Percentiles rank a stretch among this genome's conserved stretches.
Conservation (phyloP, 2,888 invertebrate species). For the Scaptomyza tumidula region DNA sequence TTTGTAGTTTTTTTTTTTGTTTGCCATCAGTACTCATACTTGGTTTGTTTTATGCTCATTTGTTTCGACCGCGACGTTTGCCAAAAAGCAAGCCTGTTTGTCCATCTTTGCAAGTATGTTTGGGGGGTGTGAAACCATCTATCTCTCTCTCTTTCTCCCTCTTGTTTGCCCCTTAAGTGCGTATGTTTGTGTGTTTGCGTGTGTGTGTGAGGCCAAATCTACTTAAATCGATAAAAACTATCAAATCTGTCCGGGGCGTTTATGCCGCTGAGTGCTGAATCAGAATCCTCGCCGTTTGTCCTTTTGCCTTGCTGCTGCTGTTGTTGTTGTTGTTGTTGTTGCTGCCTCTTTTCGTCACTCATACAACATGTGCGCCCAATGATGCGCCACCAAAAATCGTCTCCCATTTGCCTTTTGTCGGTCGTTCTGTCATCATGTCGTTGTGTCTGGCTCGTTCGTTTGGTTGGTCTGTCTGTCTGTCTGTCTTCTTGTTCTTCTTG, state of each 20-base stretch:
- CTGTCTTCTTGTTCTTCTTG: slow-evolving; percentile 18
- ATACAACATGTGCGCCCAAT: slow-evolving; percentile 71
- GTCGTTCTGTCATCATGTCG: not conserved
- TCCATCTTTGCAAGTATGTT: slow-evolving; percentile 20
- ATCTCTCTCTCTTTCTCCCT: not conserved
- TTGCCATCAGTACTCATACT: slow-evolving; percentile 9
- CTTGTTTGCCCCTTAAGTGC: not conserved
- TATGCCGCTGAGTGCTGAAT: slow-evolving; percentile 47
- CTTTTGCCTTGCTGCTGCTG: slow-evolving; percentile 24
- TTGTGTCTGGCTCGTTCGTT: not conserved
- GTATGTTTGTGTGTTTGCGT: no score
- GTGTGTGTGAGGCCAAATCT: slow-evolving; percentile 68
- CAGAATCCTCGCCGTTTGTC: slow-evolving; percentile 19
- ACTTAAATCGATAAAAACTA: slow-evolving; percentile 81
- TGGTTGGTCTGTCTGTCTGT: not conserved
- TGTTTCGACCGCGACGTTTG: slow-evolving; percentile 57
- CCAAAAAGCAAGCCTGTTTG: slow-evolving; percentile 62
- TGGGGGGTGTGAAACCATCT: not conserved
- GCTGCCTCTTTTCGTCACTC: slow-evolving; percentile 66
- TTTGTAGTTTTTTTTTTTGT: slow-evolving; percentile 3
- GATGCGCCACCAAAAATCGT: slow-evolving; percentile 44
- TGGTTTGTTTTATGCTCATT: slow-evolving; percentile 54
- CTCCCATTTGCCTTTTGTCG: slow-evolving; percentile 15
- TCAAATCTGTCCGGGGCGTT: slow-evolving; percentile 76
- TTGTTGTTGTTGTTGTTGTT: no score